Base-by-base conservation (phyloP, 2,888 invertebrate genomes). In the Oscheius sp. region DNA sequence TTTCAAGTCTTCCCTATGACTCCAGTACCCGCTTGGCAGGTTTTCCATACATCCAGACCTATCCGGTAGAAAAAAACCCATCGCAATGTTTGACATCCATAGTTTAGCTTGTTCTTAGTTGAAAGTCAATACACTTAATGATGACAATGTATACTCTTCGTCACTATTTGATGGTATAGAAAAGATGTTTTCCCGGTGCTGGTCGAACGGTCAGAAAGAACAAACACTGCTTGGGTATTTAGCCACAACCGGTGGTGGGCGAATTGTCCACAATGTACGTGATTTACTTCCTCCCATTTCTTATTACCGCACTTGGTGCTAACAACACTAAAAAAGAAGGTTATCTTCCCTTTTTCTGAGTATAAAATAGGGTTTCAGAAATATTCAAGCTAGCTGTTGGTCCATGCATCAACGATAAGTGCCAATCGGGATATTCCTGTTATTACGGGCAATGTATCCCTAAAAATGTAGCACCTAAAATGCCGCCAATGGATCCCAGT, bases 381-480 rank as follows among this genome's bases (percentile, higher is more conserved):
- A 77, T 82, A n/a, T 82, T 82, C 68, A 64, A 75, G 41, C 59
- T 73, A 7, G 82, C 82, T 21, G 78, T 79, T 9, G 82, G 82
- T 59, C 82, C 82, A 46, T 82, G 82, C 61, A 79, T 82, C 43
- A 72, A 72, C 41, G 82, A 80, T 52, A 59, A 72, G 21, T 82
- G 82, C 55, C 82, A 79, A 18, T 25, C 70, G 1, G 73, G 61
- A 16, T 76, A 80, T 63, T 73, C 74, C 9, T 82, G 82, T 69
- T 82, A 77, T 64, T 82, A 72, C 53, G 82, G 77, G 13, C 77
- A 82, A 69, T 82, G 82, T 69, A 73, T 82, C 29, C 80, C 82
- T 43, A 74, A 72, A 9, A 77, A 76, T 16, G 73, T 76, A 35
- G 78, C 78, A 16, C 82, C 82, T 46, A 52, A 72, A 25, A 82